A percentile compares a stretch with the other conserved stretches of the same genome.
Evolutionary conservation across 2,888 invertebrate genomes (phyloP).

Genomic region (Leucophora obtusa): DNA sequence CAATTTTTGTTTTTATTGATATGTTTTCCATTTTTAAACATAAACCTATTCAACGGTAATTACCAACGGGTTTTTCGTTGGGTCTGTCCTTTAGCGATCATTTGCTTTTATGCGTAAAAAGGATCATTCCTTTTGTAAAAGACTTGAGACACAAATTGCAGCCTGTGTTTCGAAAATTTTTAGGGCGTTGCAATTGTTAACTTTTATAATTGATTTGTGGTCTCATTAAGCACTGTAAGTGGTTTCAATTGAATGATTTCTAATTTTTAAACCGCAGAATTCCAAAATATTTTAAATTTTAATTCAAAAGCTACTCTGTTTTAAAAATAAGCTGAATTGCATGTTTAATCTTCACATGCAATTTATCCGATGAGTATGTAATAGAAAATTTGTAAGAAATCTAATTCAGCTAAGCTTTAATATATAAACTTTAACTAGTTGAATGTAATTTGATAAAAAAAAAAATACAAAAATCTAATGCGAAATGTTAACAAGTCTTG

Average conservation of each 20-base stretch:
- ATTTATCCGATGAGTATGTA: too few species aligned
- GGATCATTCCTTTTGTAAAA: conserved; percentile 12
- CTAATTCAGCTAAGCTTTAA: too few species aligned
- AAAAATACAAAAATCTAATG: too few species aligned
- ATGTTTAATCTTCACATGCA: too few species aligned
- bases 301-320: background rate
- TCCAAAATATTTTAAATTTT: background rate
- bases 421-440: too few species aligned
- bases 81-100: conserved; percentile 6
- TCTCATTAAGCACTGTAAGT: conserved; percentile 23
- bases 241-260: conserved; percentile 20
- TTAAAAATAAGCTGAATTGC: too few species aligned
- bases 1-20: background rate
- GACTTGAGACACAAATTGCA: background rate
- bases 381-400: too few species aligned
- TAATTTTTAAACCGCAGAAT: conserved; percentile 10
- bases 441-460: too few species aligned
- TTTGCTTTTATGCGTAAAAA: conserved; percentile 10
- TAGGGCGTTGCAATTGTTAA: conserved; percentile 49
- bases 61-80: conserved; percentile 22
- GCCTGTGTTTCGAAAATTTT: conserved; percentile 24
- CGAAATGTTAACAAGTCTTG: too few species aligned
- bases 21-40: conserved; percentile 31
- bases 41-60: conserved; percentile 47
- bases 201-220: conserved; percentile 59